phyloP scores from a whole-genome alignment of 2,113 vertebrate genomes.

The Acanthisitta chloris region DNA sequence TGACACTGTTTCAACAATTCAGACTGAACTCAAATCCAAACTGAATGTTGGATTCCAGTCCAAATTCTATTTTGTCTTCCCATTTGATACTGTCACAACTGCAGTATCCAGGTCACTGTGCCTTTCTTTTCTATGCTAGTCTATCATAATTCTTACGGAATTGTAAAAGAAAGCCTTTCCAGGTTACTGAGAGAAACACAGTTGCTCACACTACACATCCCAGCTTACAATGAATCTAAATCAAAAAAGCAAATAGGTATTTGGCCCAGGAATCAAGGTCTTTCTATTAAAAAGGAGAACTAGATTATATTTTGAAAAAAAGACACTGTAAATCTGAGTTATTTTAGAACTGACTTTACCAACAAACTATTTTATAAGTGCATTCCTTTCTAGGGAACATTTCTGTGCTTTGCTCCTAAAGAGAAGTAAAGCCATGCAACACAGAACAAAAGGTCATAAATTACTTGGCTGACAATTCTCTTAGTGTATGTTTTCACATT shows the following conservation, averaged over 20 bases:
- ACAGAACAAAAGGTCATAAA: background rate
- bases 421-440: background rate
- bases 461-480: constrained; percentile 41
- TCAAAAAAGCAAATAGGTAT: background rate
- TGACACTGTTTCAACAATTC: background rate
- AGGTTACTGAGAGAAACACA: background rate
- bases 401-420: background rate
- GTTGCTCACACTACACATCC: background rate
- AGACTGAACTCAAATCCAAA: background rate
- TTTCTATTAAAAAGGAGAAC: background rate
- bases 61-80: background rate
- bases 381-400: background rate
- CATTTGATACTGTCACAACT: background rate
- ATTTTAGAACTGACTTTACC: background rate
- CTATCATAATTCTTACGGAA: background rate
- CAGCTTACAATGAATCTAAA: background rate
- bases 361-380: background rate
- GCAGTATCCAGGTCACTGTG: background rate
- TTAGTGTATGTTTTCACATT: constrained; percentile 55
- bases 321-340: background rate
- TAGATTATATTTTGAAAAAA: background rate
- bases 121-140: background rate
- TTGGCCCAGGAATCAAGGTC: background rate
- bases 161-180: background rate
- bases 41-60: background rate